Percentiles rank a stretch among this genome's conserved stretches.
These are phyloP conservation scores for Mycetomoellerius zeteki DNA, from an alignment of 1,140 invertebrate genomes.

Conservation along the genomic window DNA sequence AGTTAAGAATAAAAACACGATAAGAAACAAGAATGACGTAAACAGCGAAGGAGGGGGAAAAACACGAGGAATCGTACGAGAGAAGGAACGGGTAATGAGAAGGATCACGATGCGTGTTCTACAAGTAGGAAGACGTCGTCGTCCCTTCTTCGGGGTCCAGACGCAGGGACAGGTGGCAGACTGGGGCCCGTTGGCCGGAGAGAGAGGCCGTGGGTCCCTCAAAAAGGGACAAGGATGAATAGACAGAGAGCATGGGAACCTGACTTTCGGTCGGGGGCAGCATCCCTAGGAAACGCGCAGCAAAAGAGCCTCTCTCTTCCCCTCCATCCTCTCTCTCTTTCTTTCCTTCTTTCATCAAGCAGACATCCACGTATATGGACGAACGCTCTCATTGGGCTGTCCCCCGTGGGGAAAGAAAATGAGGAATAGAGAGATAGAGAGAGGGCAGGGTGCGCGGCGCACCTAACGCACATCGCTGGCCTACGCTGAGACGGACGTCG, in stretches of 20 bases:
- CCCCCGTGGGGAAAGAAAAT: constrained; percentile 77
- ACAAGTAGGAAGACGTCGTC: constrained; percentile 83
- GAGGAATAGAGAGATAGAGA: constrained; percentile 79
- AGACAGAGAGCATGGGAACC: constrained; percentile 85
- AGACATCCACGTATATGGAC: constrained; percentile 34
- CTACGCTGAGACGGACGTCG: constrained; percentile 60
- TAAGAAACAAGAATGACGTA: neutral
- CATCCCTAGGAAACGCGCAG: constrained; percentile 84
- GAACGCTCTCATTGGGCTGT: constrained; percentile 24
- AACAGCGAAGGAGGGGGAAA: neutral
- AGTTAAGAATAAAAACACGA: neutral
- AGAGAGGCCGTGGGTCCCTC: constrained; percentile 70
- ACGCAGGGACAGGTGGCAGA: constrained; percentile 85
- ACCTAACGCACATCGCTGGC: constrained; percentile 75
- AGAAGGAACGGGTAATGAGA: constrained; percentile 77
- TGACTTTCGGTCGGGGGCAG: constrained; percentile 86
- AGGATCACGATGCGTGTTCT: constrained; percentile 83
- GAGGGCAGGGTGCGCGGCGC: constrained; percentile 45
- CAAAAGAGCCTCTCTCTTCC: constrained; percentile 61
- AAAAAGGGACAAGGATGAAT: constrained; percentile 52
- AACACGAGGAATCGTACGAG: constrained; percentile 28
- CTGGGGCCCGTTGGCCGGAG: constrained; percentile 73
- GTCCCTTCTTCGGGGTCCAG: constrained; percentile 78
- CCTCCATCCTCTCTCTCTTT: constrained; percentile 33
- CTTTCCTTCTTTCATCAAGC: constrained; percentile 33